Evolutionary conservation across 2,888 invertebrate genomes (phyloP), one percentile per base, ranked within the genome.

Genomic region (Tachystola acroxantha): DNA sequence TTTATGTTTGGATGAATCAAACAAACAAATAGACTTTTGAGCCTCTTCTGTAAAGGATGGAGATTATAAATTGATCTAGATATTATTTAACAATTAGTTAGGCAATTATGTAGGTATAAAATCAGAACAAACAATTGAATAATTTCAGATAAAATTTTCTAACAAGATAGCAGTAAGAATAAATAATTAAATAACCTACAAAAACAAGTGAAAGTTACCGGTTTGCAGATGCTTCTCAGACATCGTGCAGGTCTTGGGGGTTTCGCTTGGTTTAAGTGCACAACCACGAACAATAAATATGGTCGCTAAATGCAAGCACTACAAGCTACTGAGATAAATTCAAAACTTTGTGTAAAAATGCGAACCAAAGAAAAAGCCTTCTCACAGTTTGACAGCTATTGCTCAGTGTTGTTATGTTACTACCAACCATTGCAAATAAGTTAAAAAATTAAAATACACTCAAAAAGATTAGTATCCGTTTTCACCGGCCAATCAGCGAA

Each of bases 161-260:
- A 12, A 7, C 2, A 7, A 13, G 11, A 29, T n/a, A n/a, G n/a
- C n/a, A n/a, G n/a, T n/a, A n/a, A n/a, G n/a, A n/a, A n/a, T n/a
- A n/a, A n/a, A n/a, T n/a, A n/a, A n/a, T 14, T 2, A 29, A 14
- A 32, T 32, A 10, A 19, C 31, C 10, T 36, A 7, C 36, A 32
- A 24, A 32, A 24, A 24, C n/a, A 39, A 37, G 4, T 16, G 24
- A 30, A 32, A 32, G 10, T 60, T 58, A 82, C 84, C 84, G 46
- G 80, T 65, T 65, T 81, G 62, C 50, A 85, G 73, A 70, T 84
- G 84, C 50, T 82, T 82, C 42, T 82, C 82, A 37, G 80, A 79
- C 82, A 82, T 35, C 10, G 9, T 34, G 24, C 14, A n/a, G n/a
- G n/a, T 24, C 24, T 24, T 6, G 9, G 9, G n/a, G 16, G 19